A percentile compares a stretch with the other conserved stretches of the same genome.
Evolutionary conservation across 2,113 vertebrate genomes (phyloP).

Genomic region (Bos taurus): DNA sequence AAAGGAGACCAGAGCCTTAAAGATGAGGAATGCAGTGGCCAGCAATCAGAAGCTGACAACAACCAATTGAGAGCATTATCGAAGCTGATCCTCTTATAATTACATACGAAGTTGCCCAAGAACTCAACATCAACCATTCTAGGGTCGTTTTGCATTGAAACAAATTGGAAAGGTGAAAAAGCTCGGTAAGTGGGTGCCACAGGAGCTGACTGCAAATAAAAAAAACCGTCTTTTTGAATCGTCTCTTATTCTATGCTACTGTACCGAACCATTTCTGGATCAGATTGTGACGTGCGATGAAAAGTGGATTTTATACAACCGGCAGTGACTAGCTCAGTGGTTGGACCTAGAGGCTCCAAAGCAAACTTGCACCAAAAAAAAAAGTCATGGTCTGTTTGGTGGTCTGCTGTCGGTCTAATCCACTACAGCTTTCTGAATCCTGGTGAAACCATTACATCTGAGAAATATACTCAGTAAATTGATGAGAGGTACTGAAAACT

Average conservation of each 20-base stretch:
- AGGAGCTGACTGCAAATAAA: not conserved
- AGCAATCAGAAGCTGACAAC: not conserved
- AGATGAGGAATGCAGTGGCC: not conserved
- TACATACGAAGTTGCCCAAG: not conserved
- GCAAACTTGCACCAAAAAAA: not conserved
- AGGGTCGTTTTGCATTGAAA: not conserved
- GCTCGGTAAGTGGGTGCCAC: not conserved
- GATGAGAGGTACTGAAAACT: not conserved
- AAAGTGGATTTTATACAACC: not conserved
- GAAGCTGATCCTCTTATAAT: not conserved
- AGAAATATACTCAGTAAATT: not conserved
- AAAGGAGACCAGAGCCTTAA: not conserved
- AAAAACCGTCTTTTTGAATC: not conserved
- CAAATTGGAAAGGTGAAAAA: not conserved
- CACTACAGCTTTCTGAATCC: not conserved
- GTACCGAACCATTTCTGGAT: not conserved
- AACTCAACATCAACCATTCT: not conserved
- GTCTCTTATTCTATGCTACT: not conserved
- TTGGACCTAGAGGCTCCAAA: not conserved
- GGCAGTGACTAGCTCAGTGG: not conserved
- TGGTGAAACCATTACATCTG: not conserved
- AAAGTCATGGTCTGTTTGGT: not conserved
- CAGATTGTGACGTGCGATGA: not conserved
- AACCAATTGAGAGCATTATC: not conserved
- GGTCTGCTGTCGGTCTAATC: not conserved